A percentile compares a stretch with the other conserved stretches of the same genome.
Conservation (phyloP, 2,113 vertebrate species). For the Leptobrachium ailaonicum region DNA sequence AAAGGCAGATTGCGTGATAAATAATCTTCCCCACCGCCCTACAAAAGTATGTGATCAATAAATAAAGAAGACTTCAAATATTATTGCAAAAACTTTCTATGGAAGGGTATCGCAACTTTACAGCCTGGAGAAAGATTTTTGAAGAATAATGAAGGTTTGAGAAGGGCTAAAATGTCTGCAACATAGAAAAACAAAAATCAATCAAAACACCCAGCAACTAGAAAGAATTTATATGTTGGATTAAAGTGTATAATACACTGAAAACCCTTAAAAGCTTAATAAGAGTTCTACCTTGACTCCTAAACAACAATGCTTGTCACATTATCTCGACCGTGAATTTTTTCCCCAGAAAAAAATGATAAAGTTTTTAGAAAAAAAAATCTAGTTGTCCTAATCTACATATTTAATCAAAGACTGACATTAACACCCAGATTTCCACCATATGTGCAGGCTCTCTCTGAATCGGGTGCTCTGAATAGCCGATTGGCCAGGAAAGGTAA, state of each 20-base stretch:
- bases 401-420: too few species aligned
- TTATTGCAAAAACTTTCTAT: too few species aligned
- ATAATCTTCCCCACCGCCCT: too few species aligned
- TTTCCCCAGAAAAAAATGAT: constrained; percentile 1
- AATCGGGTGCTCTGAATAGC: too few species aligned
- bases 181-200: constrained; percentile 13
- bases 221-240: constrained; percentile 29
- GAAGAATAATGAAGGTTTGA: constrained; percentile 33
- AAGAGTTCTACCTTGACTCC: constrained; percentile 33
- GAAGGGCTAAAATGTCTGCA: constrained; percentile 23
- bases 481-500: too few species aligned
- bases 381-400: too few species aligned
- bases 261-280: constrained; percentile 33
- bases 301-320: constrained; percentile 26
- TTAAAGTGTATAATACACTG: constrained; percentile 25
- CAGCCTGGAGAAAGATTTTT: constrained; percentile 29
- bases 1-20: too few species aligned
- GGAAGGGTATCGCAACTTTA: constrained; percentile 9
- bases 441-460: too few species aligned
- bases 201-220: constrained; percentile 30
- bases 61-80: too few species aligned
- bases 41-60: too few species aligned
- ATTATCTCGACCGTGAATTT: constrained; percentile 18
- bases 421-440: too few species aligned
- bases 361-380: too few species aligned